These are phyloP conservation scores for Mamestra brassicae DNA, from an alignment of 2,888 invertebrate genomes.

Conservation along the genomic window DNA sequence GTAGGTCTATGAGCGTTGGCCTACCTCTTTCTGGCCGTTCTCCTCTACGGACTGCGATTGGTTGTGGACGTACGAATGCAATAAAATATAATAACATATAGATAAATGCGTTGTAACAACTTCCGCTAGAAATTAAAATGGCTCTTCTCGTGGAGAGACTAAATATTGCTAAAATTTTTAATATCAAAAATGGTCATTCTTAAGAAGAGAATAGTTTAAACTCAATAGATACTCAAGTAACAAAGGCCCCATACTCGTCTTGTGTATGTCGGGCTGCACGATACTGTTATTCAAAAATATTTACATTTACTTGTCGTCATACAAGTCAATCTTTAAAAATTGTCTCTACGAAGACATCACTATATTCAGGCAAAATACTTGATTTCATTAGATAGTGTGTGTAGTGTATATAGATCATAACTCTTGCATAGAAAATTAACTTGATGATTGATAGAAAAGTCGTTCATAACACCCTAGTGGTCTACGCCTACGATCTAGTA, in stretches of 20 bases:
- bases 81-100: constrained; percentile 91
- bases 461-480: constrained; percentile 90
- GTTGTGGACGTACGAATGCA: constrained; percentile 91
- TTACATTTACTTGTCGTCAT: constrained; percentile 88
- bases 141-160: constrained; percentile 82
- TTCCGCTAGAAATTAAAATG: constrained; percentile 85
- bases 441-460: constrained; percentile 90
- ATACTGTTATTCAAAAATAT: constrained; percentile 86
- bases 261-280: constrained; percentile 82
- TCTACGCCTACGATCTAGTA: constrained; percentile 90
- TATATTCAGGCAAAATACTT: constrained; percentile 89
- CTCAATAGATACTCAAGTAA: constrained; percentile 84
- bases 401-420: constrained; percentile 88
- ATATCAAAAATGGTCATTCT: constrained; percentile 85
- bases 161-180: constrained; percentile 76
- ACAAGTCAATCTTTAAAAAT: constrained; percentile 86
- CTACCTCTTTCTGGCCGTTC: constrained; percentile 90
- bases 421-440: constrained; percentile 90
- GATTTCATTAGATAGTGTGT: constrained; percentile 87
- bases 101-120: constrained; percentile 90
- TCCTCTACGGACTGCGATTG: constrained; percentile 91
- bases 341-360: constrained; percentile 90
- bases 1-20: constrained; percentile 83
- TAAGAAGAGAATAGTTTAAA: constrained; percentile 82
- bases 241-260: constrained; percentile 88